Base-by-base conservation (phyloP, 2,113 vertebrate genomes). In the Phrynosoma blainvillii region DNA sequence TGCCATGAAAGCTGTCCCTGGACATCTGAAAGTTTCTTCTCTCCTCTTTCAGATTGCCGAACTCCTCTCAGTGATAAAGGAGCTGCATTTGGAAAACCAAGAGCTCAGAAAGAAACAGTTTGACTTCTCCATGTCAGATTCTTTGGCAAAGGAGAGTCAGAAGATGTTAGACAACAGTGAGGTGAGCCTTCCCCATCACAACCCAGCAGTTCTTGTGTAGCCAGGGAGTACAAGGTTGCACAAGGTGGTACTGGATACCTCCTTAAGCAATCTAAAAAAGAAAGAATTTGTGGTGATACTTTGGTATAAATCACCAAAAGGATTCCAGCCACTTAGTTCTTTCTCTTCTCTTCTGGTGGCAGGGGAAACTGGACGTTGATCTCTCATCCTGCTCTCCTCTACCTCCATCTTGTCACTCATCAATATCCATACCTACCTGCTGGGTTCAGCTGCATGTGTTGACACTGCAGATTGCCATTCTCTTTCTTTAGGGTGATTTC, bases 11-110 rank as follows among this genome's bases (percentile, higher is more conserved):
- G 5, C 56, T 0, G 9, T 25, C 23, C 20, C 27, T 1, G 6
- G 27, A 7, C 4, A 85, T 84, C n/a, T 89, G 54, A 40, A 85
- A 79, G 4, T 77, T 92, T 52, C 82, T 87, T 68, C 86, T 81
- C n/a, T 66, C 89, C n/a, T 66, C 89, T 0, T 77, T 83, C 81
- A 99, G 98, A 97, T 99, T 40, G 23, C 93, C 12, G 98, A 98
- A 77, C 97, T 99, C 40, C 95, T 98, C 90, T 96, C 97, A 20
- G 91, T 92, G 78, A 94, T 98, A 78, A 97, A 94, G 89, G 95
- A 96, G 52, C 94, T 98, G 84, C 96, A 98, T 78, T 83, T 94
- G 70, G 62, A 96, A 85, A 98, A 98, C 92, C 93, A 94, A 75
- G 96, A 97, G 10, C 93, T 97, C 76, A 96, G 96, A 93, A 96